Conservation (phyloP, 2,797 vertebrate genomes). For the Etheostoma nigrum region DNA sequence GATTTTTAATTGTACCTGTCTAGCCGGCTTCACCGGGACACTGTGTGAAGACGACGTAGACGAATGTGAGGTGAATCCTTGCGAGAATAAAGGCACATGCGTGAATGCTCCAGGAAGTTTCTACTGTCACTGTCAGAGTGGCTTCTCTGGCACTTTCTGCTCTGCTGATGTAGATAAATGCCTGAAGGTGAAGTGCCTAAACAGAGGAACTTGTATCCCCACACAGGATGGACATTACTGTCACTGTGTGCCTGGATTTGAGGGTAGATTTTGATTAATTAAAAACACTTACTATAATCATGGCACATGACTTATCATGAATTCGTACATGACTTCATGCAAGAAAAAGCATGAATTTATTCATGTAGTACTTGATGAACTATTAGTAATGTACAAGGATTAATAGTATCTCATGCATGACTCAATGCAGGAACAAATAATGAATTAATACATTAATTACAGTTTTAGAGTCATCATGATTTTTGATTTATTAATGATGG, state of each 20-base stretch:
- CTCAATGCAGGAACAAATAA: no score
- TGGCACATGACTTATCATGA: no score
- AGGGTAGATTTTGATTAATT: conserved; percentile 72
- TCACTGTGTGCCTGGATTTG: conserved; percentile 80
- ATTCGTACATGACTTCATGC: no score
- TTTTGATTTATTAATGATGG: no score
- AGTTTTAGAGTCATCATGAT: no score
- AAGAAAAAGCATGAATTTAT: no score
- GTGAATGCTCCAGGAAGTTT: conserved; percentile 83
- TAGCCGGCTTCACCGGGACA: conserved; percentile 75
- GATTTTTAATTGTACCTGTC: conserved; percentile 83
- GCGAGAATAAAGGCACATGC: conserved; percentile 80
- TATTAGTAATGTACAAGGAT: no score
- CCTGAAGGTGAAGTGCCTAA: conserved; percentile 77
- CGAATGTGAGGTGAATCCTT: conserved; percentile 81
- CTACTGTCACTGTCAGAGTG: conserved; percentile 77
- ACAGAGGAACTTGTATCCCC: conserved; percentile 81
- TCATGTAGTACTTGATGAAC: no score
- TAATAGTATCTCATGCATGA: no score
- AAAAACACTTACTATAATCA: no score
- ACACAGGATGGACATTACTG: conserved; percentile 76
- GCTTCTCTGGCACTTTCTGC: conserved; percentile 79
- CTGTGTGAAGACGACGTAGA: conserved; percentile 83
- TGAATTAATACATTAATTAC: no score
- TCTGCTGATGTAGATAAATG: conserved; percentile 79